Percentiles rank a stretch among this genome's conserved stretches.
Conservation (phyloP, 2,888 invertebrate genomes). For the Magallana nippona region DNA sequence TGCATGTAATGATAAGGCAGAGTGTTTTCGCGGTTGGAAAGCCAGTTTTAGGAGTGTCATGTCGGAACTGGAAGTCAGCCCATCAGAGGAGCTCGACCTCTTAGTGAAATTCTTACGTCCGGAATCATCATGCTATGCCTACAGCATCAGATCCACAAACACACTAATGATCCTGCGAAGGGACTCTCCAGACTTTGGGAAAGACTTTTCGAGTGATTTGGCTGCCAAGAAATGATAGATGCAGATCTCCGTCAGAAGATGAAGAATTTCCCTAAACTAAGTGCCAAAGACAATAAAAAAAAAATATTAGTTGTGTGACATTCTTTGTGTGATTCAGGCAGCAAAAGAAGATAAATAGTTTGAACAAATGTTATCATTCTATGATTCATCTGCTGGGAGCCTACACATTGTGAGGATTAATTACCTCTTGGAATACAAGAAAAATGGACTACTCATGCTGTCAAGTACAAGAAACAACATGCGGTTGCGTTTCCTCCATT, state of each 20-base stretch:
- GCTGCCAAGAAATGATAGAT: background rate
- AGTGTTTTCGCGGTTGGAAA: slow-evolving; percentile 10
- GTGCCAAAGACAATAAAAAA: slow-evolving; percentile 28
- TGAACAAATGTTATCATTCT: slow-evolving; percentile 14
- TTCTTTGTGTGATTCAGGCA: slow-evolving; percentile 28
- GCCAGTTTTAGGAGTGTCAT: background rate
- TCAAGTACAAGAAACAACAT: slow-evolving; percentile 37
- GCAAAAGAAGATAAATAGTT: background rate
- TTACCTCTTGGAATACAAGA: slow-evolving; percentile 8
- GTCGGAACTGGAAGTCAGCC: slow-evolving; percentile 2
- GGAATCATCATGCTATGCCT: slow-evolving; percentile 7
- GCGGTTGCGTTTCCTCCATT: slow-evolving; percentile 46
- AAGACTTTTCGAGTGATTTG: background rate
- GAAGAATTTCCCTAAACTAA: slow-evolving; percentile 33
- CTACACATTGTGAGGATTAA: slow-evolving; percentile 28
- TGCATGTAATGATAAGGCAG: background rate
- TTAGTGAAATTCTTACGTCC: slow-evolving; percentile 11
- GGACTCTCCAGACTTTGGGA: slow-evolving; percentile 7
- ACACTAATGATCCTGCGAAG: background rate
- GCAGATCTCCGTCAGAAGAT: background rate
- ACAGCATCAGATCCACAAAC: slow-evolving; percentile 6
- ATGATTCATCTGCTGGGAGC: slow-evolving; percentile 35
- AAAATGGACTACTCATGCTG: slow-evolving; percentile 39
- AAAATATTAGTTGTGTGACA: slow-evolving; percentile 34
- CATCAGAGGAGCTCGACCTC: background rate